Evolutionary conservation across 2,888 invertebrate genomes (phyloP).

Genomic region (Esperia sulphurella): DNA sequence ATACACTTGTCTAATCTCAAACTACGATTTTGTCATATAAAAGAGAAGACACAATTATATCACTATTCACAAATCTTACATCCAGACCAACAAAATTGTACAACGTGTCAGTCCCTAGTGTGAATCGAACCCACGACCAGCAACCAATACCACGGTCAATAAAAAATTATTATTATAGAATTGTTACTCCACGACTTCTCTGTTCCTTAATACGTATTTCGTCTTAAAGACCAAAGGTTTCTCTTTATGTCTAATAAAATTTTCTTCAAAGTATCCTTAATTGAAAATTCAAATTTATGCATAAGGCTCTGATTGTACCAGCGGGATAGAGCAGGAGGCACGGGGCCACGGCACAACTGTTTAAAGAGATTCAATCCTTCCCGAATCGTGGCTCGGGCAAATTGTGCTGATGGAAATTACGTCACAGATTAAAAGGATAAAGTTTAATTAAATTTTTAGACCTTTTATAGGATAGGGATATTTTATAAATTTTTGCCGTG

Average conservation of each 20-base stretch:
- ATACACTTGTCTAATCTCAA: no score
- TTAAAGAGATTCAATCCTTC: conserved; percentile 61
- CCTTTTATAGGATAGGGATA: no score
- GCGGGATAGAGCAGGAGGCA: conserved; percentile 40
- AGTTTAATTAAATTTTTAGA: conserved; percentile 47
- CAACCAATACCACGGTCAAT: no score
- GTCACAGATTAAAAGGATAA: conserved; percentile 49
- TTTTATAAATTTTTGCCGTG: no score
- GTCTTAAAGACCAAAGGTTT: conserved; percentile 74
- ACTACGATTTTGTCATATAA: no score
- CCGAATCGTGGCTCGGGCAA: conserved; percentile 49
- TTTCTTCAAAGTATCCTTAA: conserved; percentile 76
- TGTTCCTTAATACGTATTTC: conserved; percentile 62
- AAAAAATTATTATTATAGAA: no score
- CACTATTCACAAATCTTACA: no score
- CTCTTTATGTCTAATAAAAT: conserved; percentile 77
- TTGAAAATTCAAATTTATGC: conserved; percentile 80
- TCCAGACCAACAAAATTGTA: no score
- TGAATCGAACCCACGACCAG: no score
- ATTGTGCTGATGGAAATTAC: conserved; percentile 64
- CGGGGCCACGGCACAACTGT: conserved; percentile 41
- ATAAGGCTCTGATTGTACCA: conserved; percentile 75
- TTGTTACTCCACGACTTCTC: conserved; percentile 25
- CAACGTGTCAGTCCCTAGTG: no score
- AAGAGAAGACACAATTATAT: no score